Evolutionary conservation across 1,140 invertebrate species (phyloP), one percentile per base, ranked within the genome.

Genomic region (Galleria mellonella): DNA sequence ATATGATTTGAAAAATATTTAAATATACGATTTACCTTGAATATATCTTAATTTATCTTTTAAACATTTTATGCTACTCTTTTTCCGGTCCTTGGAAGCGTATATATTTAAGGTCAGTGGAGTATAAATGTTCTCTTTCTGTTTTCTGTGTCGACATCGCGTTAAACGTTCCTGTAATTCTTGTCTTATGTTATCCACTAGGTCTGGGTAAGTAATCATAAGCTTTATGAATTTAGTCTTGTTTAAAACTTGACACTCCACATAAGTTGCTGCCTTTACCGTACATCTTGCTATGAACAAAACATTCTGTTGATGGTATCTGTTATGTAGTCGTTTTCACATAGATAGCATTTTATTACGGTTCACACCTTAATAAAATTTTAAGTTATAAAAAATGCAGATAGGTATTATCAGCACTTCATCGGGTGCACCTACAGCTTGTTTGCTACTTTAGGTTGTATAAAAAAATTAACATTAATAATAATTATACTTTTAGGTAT

Each of bases 221-320:
- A 77, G 49, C 56, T 67, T 72, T 41, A 83, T 74, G 42, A 87
- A 87, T 43, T 77, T 70, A 2, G 66, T 72, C 46, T 84, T 84
- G 41, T 73, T 66, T 28, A 87, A 54, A 4, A 86, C 68, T 70
- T 85, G 82, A 40, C 83, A 83, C 65, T 87, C 85, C 4, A 81
- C 78, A 36, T 84, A 84, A 2, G 78, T 77, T 9, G 83, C 81
- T 5, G 83, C 82, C 71, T 83, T 82, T 12, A 87, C 78, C 23
- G 82, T 85, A 37, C 78, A 83, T 46, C 83, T 69, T 4, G 82
- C 79, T 74, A 62, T 47, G 55, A 73, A 3, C 6, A 6, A 3
- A 23, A 23, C 17, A 23, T 6, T 2, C 6, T 23, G 17, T 23
- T 23, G 2, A 23, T 23, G 17, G 2, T 23, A 23, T 23, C 6